A percentile compares a stretch with the other conserved stretches of the same genome.
phyloP scores from a whole-genome alignment of 2,113 vertebrate species.

The Taxidea taxus region DNA sequence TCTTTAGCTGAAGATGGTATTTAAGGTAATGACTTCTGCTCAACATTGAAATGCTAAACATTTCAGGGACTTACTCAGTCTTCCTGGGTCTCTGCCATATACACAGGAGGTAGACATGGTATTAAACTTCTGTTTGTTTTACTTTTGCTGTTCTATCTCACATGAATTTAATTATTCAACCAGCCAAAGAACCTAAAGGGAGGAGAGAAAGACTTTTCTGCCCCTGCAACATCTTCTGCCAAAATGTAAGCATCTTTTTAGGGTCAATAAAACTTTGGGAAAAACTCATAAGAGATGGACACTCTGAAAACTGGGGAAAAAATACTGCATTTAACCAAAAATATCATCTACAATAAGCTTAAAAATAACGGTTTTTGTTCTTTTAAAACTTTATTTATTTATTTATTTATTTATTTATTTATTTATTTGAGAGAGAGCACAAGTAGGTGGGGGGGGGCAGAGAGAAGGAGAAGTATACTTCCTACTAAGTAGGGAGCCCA shows the following conservation, averaged over 20 bases:
- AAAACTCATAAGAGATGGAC: not conserved
- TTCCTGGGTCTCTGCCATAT: not conserved
- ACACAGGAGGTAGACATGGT: not conserved
- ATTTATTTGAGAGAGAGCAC: not conserved
- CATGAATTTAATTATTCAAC: not conserved
- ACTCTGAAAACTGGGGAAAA: not conserved
- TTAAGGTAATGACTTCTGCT: not conserved
- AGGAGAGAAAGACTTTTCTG: not conserved
- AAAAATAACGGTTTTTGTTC: not conserved
- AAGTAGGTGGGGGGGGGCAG: not conserved
- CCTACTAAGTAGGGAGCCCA: not conserved
- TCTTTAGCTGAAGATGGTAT: not conserved
- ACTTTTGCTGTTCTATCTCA: not conserved
- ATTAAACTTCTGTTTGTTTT: not conserved
- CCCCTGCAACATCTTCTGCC: slow-evolving; percentile 3
- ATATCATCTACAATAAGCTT: not conserved
- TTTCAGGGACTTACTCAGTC: not conserved
- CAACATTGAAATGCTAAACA: not conserved
- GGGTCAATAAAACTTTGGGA: not conserved
- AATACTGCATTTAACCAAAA: not conserved
- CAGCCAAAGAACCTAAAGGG: not conserved
- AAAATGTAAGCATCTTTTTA: slow-evolving; percentile 67
- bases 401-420: not conserved
- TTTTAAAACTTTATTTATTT: not conserved
- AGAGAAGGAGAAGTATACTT: not conserved